phyloP scores from a whole-genome alignment of 2,888 invertebrate species.

The Dexiosoma caninum region DNA sequence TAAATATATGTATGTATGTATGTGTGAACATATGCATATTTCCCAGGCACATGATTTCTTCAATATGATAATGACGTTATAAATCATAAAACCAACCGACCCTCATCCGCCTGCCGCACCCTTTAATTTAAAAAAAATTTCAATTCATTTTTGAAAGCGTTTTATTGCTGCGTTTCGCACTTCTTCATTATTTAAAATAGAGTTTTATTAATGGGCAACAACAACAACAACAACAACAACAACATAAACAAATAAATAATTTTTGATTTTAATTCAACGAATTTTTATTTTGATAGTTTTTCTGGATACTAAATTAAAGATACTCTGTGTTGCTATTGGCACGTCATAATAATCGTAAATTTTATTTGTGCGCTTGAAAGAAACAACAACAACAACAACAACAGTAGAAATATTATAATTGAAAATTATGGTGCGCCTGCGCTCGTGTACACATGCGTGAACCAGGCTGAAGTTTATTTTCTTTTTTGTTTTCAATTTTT shows the following conservation, averaged over 20 bases:
- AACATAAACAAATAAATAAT: too few species aligned
- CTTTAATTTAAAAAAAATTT: slow-evolving; percentile 8
- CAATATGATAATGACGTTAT: background rate
- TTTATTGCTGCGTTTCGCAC: too few species aligned
- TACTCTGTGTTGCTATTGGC: slow-evolving; percentile 34
- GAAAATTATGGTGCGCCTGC: slow-evolving; percentile 45
- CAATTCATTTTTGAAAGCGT: slow-evolving; percentile 15
- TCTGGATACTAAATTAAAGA: background rate
- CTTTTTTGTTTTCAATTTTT: slow-evolving; percentile 4
- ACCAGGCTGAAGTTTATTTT: background rate
- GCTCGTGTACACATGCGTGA: background rate
- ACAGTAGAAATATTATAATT: too few species aligned
- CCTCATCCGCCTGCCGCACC: slow-evolving; percentile 5
- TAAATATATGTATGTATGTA: slow-evolving; percentile 21
- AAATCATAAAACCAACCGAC: background rate
- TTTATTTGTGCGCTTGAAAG: background rate
- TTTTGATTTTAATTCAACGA: background rate
- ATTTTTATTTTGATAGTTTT: background rate
- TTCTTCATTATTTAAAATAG: background rate
- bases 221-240: too few species aligned
- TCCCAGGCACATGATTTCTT: background rate
- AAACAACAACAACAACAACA: background rate
- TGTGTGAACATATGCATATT: too few species aligned
- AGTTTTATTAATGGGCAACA: background rate
- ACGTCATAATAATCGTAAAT: slow-evolving; percentile 56